phyloP scores from a whole-genome alignment of 2,888 invertebrate species.

The Coleophora deauratella region DNA sequence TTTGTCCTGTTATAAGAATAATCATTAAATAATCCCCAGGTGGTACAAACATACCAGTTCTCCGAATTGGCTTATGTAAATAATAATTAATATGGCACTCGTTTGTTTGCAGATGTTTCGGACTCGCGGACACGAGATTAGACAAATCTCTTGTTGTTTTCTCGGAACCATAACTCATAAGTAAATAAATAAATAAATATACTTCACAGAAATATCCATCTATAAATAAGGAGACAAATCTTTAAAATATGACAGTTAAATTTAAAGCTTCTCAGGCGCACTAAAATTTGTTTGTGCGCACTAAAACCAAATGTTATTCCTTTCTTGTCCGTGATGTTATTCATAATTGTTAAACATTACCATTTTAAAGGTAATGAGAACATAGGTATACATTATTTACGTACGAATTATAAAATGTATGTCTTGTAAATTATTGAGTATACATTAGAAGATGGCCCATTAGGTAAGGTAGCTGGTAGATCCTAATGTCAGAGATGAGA shows the following conservation, averaged over 20 bases:
- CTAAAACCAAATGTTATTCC: too few species aligned
- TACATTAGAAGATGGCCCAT: too few species aligned
- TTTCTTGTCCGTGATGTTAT: too few species aligned
- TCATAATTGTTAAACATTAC: too few species aligned
- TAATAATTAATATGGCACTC: slow-evolving; percentile 40
- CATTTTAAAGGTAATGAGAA: too few species aligned
- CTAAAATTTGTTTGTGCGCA: too few species aligned
- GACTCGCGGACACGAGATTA: slow-evolving; percentile 35
- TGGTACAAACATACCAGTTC: slow-evolving; percentile 25
- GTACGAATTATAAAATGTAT: too few species aligned
- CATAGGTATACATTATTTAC: too few species aligned
- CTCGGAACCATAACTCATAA: slow-evolving; percentile 28
- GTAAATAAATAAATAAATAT: slow-evolving; percentile 16
- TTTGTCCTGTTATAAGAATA: slow-evolving; percentile 34
- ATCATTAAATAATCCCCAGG: slow-evolving; percentile 44
- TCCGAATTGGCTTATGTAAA: slow-evolving; percentile 40
- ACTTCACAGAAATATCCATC: slow-evolving; percentile 17
- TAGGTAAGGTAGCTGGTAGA: too few species aligned
- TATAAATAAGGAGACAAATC: slow-evolving; percentile 25
- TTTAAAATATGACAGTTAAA: slow-evolving; percentile 9
- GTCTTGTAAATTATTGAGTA: too few species aligned
- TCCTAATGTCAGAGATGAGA: too few species aligned
- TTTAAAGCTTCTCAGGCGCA: too few species aligned
- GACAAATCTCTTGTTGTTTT: slow-evolving; percentile 33
- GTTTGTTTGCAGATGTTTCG: slow-evolving; percentile 32